Conservation (phyloP, 2,797 vertebrate species). For the Trachurus trachurus region DNA sequence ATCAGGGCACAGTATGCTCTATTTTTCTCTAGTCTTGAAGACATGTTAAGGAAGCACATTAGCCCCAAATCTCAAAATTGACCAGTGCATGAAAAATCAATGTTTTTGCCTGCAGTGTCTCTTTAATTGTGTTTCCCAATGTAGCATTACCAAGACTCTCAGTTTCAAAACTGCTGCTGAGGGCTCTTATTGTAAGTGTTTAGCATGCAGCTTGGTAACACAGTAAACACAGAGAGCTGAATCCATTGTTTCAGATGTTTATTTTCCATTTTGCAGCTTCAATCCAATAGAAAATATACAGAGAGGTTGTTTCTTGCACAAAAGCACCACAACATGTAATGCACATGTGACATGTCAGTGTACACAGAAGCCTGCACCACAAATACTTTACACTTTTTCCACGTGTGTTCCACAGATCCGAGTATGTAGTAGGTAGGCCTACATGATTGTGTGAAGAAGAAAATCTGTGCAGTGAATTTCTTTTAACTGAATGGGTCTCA, state of each 20-base stretch:
- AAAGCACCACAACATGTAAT: constrained; percentile 40
- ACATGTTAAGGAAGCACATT: no score
- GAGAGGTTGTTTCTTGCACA: constrained; percentile 15
- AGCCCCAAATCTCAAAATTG: no score
- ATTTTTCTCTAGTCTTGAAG: no score
- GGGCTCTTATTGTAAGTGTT: neutral
- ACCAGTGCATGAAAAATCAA: no score
- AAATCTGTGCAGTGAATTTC: neutral
- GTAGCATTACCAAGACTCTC: no score
- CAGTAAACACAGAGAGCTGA: neutral
- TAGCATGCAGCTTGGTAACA: neutral
- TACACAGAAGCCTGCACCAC: constrained; percentile 1
- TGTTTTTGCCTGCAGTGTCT: no score
- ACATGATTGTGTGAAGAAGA: neutral
- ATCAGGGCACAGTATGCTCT: no score
- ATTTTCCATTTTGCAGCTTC: constrained; percentile 37
- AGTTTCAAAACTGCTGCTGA: no score
- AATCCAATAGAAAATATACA: constrained; percentile 34
- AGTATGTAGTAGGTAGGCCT: constrained; percentile 14
- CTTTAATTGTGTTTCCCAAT: neutral
- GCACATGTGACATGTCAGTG: constrained; percentile 18
- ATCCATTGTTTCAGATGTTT: constrained; percentile 52
- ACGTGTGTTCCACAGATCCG: neutral
- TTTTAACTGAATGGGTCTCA: constrained; percentile 1
- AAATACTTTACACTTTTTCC: neutral